Percentiles rank a stretch among this genome's conserved stretches.
Conservation (phyloP, 1,140 invertebrate species). For the Lineus longissimus region DNA sequence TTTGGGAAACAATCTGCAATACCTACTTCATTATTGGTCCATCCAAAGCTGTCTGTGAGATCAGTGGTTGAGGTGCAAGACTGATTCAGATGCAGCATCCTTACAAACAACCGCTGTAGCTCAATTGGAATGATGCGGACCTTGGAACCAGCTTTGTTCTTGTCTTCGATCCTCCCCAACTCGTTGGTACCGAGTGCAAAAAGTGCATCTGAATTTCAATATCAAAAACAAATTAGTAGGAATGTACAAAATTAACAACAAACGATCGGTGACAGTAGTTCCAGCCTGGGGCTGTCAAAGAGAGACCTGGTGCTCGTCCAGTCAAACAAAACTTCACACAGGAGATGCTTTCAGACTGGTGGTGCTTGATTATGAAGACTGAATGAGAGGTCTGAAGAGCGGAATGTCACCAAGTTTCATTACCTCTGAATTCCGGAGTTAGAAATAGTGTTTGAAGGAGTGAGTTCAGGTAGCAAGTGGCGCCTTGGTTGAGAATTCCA, state of each 20-base stretch:
- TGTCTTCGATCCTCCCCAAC: conserved; percentile 34
- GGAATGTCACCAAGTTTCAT: too few species aligned
- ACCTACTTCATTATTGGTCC: conserved; percentile 49
- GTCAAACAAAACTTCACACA: too few species aligned
- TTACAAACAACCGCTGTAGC: conserved; percentile 45
- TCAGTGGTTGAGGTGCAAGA: conserved; percentile 42
- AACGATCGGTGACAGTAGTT: neutral
- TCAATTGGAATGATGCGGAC: conserved; percentile 48
- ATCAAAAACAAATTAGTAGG: conserved; percentile 12
- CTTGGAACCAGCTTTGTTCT: conserved; percentile 26
- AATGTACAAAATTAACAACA: neutral
- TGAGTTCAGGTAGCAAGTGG: conserved; percentile 53
- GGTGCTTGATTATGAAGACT: too few species aligned
- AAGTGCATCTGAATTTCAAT: conserved; percentile 39
- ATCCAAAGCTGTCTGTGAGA: conserved; percentile 54
- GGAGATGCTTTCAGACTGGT: too few species aligned
- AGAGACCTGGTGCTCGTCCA: too few species aligned
- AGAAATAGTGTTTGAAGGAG: conserved; percentile 47
- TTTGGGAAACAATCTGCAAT: too few species aligned
- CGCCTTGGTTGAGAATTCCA: conserved; percentile 51
- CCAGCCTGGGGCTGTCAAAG: too few species aligned
- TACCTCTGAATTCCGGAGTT: conserved; percentile 55
- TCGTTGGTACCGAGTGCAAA: conserved; percentile 36
- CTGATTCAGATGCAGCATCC: conserved; percentile 38
- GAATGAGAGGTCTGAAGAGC: too few species aligned